A percentile compares a stretch with the other conserved stretches of the same genome.
Conservation (phyloP, 2,113 vertebrate genomes). For the Notiomystis cincta region DNA sequence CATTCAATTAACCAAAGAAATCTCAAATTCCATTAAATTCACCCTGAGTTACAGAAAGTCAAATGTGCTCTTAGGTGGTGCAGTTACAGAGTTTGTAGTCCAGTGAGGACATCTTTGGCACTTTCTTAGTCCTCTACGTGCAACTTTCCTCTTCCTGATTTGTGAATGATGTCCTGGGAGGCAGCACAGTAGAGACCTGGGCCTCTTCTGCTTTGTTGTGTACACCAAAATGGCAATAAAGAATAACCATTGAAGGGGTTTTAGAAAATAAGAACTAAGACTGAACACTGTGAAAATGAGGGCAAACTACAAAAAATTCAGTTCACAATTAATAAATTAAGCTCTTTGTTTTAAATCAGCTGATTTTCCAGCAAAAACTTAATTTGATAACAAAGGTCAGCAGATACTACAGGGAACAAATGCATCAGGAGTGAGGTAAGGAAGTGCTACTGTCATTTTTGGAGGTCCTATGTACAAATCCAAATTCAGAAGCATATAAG, state of each 20-base stretch:
- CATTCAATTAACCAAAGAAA: neutral
- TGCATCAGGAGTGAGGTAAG: neutral
- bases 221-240: neutral
- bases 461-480: neutral
- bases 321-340: neutral
- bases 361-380: neutral
- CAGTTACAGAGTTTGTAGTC: neutral
- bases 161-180: accelerated
- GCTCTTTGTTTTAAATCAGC: neutral
- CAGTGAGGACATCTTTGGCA: neutral
- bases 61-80: neutral
- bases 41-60: neutral
- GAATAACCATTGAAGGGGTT: neutral
- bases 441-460: neutral
- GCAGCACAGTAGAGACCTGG: neutral
- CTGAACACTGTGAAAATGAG: neutral
- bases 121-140: neutral
- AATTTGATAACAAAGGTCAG: neutral
- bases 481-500: neutral
- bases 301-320: neutral
- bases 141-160: neutral
- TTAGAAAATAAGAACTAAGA: neutral
- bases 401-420: neutral
- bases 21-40: neutral
- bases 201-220: neutral